phyloP scores from a whole-genome alignment of 2,888 invertebrate genomes.

The Thymelicus lineola region DNA sequence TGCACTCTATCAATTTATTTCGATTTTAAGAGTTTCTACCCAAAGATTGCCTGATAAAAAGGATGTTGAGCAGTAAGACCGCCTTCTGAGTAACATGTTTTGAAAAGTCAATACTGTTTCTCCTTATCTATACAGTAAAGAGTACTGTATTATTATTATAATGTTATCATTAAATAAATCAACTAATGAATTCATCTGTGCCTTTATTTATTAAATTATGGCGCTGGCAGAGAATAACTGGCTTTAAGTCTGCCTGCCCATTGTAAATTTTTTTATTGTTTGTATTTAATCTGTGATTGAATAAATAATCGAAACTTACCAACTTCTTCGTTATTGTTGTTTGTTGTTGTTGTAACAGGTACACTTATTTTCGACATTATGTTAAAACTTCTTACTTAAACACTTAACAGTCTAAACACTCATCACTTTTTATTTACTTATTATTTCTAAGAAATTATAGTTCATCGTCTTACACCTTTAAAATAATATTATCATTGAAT shows the following conservation, averaged over 20 bases:
- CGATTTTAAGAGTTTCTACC: no score
- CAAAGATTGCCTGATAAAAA: no score
- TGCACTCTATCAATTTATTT: background rate
- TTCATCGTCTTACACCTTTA: background rate
- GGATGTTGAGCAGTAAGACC: no score
- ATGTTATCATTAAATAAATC: no score
- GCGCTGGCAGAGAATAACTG: background rate
- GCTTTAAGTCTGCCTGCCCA: no score
- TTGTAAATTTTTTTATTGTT: background rate
- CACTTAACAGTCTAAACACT: conserved; percentile 12
- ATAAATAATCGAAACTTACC: conserved; percentile 63
- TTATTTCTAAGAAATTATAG: background rate
- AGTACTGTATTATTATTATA: no score
- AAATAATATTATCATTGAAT: no score
- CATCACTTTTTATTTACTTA: conserved; percentile 10
- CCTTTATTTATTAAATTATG: background rate
- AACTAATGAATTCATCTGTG: no score
- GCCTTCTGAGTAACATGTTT: no score
- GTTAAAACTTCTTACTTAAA: conserved; percentile 41
- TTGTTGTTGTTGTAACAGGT: conserved; percentile 52
- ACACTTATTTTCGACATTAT: conserved; percentile 64
- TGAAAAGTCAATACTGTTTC: no score
- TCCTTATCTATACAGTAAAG: no score
- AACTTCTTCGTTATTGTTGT: conserved; percentile 65
- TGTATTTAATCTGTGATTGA: background rate